phyloP scores from a whole-genome alignment of 2,888 invertebrate genomes.

The Oasisia sp. region DNA sequence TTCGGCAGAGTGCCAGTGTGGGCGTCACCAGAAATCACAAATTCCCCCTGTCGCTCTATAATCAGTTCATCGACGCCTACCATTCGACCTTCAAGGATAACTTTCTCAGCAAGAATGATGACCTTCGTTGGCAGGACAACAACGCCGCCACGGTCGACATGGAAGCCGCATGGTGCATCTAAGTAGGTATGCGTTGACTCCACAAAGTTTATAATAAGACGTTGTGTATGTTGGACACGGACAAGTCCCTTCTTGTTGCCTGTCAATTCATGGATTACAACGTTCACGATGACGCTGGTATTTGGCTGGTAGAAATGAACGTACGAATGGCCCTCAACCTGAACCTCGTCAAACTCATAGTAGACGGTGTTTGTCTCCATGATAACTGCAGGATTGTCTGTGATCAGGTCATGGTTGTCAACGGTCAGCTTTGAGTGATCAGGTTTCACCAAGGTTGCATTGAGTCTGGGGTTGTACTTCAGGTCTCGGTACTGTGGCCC shows the following conservation, averaged over 20 bases:
- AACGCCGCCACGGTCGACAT: conserved; percentile 46
- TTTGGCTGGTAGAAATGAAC: conserved; percentile 51
- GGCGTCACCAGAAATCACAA: conserved; percentile 43
- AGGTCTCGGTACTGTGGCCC: conserved; percentile 54
- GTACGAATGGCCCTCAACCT: conserved; percentile 50
- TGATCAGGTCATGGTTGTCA: conserved; percentile 44
- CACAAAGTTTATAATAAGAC: conserved; percentile 48
- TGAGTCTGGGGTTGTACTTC: conserved; percentile 51
- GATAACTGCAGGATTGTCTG: conserved; percentile 49
- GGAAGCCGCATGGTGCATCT: conserved; percentile 53
- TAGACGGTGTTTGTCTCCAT: conserved; percentile 38
- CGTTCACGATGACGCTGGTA: conserved; percentile 39
- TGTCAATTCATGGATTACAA: conserved; percentile 48
- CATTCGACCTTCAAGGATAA: conserved; percentile 47
- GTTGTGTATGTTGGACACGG: conserved; percentile 46
- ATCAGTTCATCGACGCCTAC: conserved; percentile 48
- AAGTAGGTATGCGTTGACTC: conserved; percentile 53
- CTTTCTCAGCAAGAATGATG: conserved; percentile 45
- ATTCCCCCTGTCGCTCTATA: conserved; percentile 47
- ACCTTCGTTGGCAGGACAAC: conserved; percentile 47
- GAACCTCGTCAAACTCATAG: conserved; percentile 31
- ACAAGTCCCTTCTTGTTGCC: conserved; percentile 52
- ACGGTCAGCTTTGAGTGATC: conserved; percentile 50
- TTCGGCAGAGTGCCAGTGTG: conserved; percentile 38
- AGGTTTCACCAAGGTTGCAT: conserved; percentile 45